Percentiles rank a stretch among this genome's conserved stretches.
phyloP scores from a whole-genome alignment of 2,113 vertebrate genomes.

The Cricetomys ansorgei region DNA sequence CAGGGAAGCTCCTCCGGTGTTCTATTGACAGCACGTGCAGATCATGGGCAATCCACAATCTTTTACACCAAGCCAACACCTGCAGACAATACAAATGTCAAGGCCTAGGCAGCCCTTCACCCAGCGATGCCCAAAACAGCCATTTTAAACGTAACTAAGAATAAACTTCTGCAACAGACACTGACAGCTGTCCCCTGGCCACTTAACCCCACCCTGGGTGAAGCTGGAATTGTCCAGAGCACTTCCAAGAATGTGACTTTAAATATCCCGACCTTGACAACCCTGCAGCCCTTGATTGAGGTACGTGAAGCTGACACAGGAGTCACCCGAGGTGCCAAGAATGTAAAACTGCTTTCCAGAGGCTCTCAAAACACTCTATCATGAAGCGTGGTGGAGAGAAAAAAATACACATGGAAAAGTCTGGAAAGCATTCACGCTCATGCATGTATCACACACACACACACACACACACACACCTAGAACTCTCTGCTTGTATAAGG shows the following conservation, averaged over 20 bases:
- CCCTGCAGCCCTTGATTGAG: constrained; percentile 39
- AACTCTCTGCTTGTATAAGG: constrained; percentile 18
- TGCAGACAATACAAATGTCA: too few species aligned
- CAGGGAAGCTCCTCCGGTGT: too few species aligned
- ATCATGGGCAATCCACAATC: too few species aligned
- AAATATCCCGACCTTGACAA: constrained; percentile 76
- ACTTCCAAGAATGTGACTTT: constrained; percentile 69
- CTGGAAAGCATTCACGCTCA: neutral
- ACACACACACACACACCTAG: neutral
- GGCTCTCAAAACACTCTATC: constrained; percentile 17
- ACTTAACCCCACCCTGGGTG: neutral
- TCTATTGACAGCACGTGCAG: too few species aligned
- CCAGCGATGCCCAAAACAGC: too few species aligned
- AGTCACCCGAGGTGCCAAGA: constrained; percentile 56
- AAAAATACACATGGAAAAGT: constrained; percentile 24
- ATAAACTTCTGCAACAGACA: neutral
- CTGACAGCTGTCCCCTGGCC: constrained; percentile 8
- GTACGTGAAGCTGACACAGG: constrained; percentile 19
- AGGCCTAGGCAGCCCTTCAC: too few species aligned
- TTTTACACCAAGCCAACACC: too few species aligned
- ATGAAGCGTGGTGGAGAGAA: neutral
- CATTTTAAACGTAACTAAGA: too few species aligned
- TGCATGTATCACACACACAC: too few species aligned
- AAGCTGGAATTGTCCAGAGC: constrained; percentile 40
- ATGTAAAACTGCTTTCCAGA: constrained; percentile 14